Evolutionary conservation across 2,797 vertebrate species (phyloP).

Genomic region (Coilia nasus): DNA sequence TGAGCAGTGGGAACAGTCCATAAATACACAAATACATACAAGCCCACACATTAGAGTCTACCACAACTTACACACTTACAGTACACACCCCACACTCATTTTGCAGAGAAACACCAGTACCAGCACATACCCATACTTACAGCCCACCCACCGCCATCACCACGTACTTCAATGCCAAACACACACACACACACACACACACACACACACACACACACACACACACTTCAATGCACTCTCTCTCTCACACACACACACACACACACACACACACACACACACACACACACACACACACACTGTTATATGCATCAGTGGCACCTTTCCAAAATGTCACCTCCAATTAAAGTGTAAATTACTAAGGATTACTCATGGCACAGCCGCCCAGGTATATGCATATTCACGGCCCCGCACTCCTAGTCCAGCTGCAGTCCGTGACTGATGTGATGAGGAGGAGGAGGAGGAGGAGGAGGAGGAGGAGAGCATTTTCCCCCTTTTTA

Average conservation of each 20-base stretch:
- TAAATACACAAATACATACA: no score
- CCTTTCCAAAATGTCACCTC: slow-evolving; percentile 69
- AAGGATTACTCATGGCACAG: slow-evolving; percentile 65
- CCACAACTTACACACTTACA: no score
- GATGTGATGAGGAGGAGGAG: slow-evolving; percentile 49
- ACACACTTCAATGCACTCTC: background rate
- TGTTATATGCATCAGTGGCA: slow-evolving; percentile 51
- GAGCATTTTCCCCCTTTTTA: slow-evolving; percentile 57
- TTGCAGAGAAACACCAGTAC: background rate
- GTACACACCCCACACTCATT: background rate
- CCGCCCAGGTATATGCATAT: slow-evolving; percentile 58
- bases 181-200: background rate
- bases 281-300: slow-evolving; percentile 38
- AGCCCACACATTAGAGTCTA: no score
- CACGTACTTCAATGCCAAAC: no score
- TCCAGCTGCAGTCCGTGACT: slow-evolving; percentile 66
- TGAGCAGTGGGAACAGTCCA: no score
- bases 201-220: background rate
- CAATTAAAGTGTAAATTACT: slow-evolving; percentile 67
- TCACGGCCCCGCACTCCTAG: slow-evolving; percentile 38
- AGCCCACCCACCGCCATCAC: no score
- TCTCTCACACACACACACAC: background rate
- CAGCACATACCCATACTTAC: no score
- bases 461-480: background rate
- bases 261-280: background rate